Conservation (phyloP, 1,140 invertebrate genomes). For the Littorina saxatilis region DNA sequence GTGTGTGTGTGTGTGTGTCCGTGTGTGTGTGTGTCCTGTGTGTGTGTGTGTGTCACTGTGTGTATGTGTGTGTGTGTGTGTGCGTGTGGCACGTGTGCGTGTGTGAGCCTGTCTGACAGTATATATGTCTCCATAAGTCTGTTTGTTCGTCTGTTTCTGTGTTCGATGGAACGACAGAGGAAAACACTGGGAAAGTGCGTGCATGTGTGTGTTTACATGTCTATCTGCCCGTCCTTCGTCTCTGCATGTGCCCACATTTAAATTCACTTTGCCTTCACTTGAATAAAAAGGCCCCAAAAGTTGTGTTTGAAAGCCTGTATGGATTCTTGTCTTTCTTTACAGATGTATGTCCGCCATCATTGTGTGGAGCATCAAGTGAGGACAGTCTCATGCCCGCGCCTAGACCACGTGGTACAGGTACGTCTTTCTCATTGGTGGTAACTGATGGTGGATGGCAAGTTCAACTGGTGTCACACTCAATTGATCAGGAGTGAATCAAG, state of each 20-base stretch:
- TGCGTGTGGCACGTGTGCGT: neutral
- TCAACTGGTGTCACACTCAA: no score
- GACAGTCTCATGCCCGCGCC: neutral
- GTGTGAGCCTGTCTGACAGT: neutral
- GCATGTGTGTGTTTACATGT: no score
- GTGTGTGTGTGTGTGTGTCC: no score
- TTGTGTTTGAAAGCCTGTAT: neutral
- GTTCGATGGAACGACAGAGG: neutral
- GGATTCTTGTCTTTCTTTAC: neutral
- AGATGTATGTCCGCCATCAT: neutral
- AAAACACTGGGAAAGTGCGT: no score
- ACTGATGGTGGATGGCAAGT: no score
- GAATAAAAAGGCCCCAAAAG: no score
- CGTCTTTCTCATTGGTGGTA: neutral
- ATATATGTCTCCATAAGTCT: neutral
- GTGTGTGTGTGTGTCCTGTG: no score
- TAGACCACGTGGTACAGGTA: conserved; percentile 17
- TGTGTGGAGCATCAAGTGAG: neutral
- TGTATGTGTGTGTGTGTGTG: neutral
- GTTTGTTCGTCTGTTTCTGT: neutral
- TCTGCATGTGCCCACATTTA: no score
- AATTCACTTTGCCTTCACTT: no score
- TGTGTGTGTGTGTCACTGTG: neutral
- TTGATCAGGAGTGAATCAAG: no score
- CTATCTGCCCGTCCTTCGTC: no score